Base-by-base conservation (phyloP, 1,140 invertebrate genomes). In the Zaprionus africanus region DNA sequence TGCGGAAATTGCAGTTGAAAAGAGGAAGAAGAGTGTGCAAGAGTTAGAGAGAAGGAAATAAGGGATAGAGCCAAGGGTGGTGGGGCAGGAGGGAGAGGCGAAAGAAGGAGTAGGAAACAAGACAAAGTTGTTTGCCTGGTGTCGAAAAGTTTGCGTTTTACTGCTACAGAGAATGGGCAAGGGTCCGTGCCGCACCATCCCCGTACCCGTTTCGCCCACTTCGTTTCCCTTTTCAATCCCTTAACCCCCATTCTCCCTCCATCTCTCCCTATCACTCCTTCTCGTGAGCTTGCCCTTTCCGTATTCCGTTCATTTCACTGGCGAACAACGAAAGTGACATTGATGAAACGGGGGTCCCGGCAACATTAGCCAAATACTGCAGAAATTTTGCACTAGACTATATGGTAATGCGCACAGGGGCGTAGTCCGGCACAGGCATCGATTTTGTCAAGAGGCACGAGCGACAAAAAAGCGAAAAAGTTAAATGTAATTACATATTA, bases 311-410 rank as follows among this genome's bases (percentile, higher is more conserved):
- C 46, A n/a, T 57, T 22, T 54, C 12, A 54, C 19, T 54, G 46
- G 34, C 62, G 34, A 56, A 51, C 46, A 51, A 51, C 26, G 49
- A 43, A 68, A 71, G 67, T 70, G 81, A 82, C 81, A 83, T 82
- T 82, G 81, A 82, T 82, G 81, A 77, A 84, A 83, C 73, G 82
- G 76, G 67, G 67, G 82, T 17, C 41, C 78, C 53, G 65, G 69
- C 80, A 78, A 84, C 81, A 85, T 81, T 85, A 85, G 81, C 82
- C 76, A 85, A 84, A 84, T 85, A 79, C 67, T 81, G 76, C 65
- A 74, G 67, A 81, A 73, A 82, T 83, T 82, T 76, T 64, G 67
- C 81, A 83, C 81, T 64, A 63, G 46, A 22, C 46, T 51, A 12
- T 22, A 51, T 51, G 46, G 17, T 51, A 51, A 51, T 51, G 5